These are phyloP conservation scores for Pterocles gutturalis DNA, from an alignment of 2,113 vertebrate species.

Conservation along the genomic window DNA sequence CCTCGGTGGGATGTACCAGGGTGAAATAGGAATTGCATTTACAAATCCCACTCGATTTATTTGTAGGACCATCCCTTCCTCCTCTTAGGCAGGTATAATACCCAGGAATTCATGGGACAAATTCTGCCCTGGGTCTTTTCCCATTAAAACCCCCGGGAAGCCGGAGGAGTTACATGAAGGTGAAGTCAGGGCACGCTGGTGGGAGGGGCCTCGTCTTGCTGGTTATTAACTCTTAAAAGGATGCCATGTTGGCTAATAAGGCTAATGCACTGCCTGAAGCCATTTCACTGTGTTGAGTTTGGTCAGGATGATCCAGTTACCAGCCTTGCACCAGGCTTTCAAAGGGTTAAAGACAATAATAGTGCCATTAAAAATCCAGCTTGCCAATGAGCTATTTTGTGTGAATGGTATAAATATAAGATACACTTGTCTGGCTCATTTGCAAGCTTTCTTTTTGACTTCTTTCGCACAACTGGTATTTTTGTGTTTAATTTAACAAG, in stretches of 20 bases:
- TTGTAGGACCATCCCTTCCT: not conserved
- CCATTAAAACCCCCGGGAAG: not conserved
- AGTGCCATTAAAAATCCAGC: slow-evolving; percentile 56
- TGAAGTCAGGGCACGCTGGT: fast-evolving
- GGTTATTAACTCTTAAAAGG: not conserved
- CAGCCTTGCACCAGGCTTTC: not conserved
- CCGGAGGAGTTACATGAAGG: fast-evolving
- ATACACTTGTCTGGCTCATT: slow-evolving; percentile 77
- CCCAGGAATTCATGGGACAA: fast-evolving
- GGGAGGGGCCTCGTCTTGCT: not conserved
- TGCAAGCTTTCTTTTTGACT: slow-evolving; percentile 80
- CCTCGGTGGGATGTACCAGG: not conserved
- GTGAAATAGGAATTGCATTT: fast-evolving
- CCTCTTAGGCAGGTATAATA: not conserved
- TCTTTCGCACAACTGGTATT: slow-evolving; percentile 89
- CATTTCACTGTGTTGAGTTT: not conserved
- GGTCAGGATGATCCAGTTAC: not conserved
- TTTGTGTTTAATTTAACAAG: slow-evolving; percentile 99
- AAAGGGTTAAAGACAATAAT: slow-evolving; percentile 39
- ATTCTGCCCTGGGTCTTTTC: not conserved
- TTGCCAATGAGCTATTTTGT: slow-evolving; percentile 65
- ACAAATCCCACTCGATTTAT: not conserved
- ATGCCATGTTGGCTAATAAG: not conserved
- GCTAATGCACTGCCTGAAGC: not conserved
- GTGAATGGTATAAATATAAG: slow-evolving; percentile 71